Percentiles rank a stretch among this genome's conserved stretches.
phyloP scores from a whole-genome alignment of 1,140 invertebrate genomes.

The Eumeta japonica region DNA sequence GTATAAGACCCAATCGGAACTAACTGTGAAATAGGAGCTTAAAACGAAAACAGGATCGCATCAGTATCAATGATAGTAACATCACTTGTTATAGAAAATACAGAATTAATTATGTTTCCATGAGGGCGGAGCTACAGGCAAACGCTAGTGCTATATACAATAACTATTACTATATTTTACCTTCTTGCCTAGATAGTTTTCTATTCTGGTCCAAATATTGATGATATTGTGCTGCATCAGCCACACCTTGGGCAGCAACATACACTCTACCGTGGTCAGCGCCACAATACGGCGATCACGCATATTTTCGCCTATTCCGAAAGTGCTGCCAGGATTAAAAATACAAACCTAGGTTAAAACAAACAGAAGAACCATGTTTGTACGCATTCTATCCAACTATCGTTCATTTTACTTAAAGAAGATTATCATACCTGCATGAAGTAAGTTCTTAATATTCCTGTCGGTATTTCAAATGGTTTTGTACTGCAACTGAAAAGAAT shows the following conservation, averaged over 20 bases:
- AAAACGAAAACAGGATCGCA: too few species aligned
- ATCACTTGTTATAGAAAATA: too few species aligned
- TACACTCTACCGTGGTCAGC: conserved; percentile 36
- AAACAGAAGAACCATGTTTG: conserved; percentile 15
- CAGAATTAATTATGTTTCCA: too few species aligned
- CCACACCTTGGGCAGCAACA: conserved; percentile 58
- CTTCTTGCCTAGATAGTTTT: conserved; percentile 50
- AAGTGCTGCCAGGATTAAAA: conserved; percentile 44
- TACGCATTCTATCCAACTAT: conserved; percentile 1
- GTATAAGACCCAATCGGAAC: too few species aligned
- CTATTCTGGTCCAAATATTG: conserved; percentile 58
- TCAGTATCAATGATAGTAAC: too few species aligned
- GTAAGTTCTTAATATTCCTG: too few species aligned
- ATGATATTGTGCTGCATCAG: conserved; percentile 53
- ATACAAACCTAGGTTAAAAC: conserved; percentile 55
- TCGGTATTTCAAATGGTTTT: too few species aligned
- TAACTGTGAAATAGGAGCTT: too few species aligned
- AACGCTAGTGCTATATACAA: neutral
- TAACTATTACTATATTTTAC: conserved; percentile 22
- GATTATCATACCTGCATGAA: too few species aligned
- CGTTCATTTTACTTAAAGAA: neutral
- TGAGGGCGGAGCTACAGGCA: too few species aligned
- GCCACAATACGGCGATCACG: conserved; percentile 52
- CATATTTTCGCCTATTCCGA: conserved; percentile 53
- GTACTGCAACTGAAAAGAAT: too few species aligned